Evolutionary conservation across 1,140 invertebrate species (phyloP).

Genomic region (Heterodera schachtii): DNA sequence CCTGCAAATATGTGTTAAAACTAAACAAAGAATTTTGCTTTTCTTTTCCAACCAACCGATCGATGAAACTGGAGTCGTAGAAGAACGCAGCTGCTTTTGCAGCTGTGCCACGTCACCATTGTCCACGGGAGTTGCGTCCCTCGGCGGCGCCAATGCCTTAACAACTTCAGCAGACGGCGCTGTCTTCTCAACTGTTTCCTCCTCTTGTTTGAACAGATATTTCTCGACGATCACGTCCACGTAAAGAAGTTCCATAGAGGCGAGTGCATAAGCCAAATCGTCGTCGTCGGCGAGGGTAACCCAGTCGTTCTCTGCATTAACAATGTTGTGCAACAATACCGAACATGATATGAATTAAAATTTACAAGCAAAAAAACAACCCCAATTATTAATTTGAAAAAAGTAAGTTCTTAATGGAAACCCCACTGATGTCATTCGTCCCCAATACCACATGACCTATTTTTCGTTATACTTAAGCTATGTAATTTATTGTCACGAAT

Average conservation of each 20-base stretch:
- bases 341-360: not conserved
- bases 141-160: not conserved
- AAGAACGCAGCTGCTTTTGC: slow-evolving; percentile 17
- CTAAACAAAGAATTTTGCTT: not conserved
- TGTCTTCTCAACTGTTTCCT: not conserved
- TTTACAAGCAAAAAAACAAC: no score
- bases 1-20: slow-evolving; percentile 5
- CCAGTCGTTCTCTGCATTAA: slow-evolving; percentile 52
- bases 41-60: not conserved
- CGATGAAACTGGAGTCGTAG: slow-evolving; percentile 21
- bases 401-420: no score
- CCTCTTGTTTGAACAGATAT: not conserved
- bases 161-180: not conserved
- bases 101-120: not conserved
- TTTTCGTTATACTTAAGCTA: no score
- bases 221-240: slow-evolving; percentile 36
- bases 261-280: slow-evolving; percentile 50
- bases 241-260: slow-evolving; percentile 35
- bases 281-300: slow-evolving; percentile 52
- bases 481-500: no score
- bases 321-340: no score
- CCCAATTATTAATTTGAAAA: no score
- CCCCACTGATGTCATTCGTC: no score
- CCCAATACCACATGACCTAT: no score
- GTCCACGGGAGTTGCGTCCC: not conserved